Evolutionary conservation across 2,113 vertebrate species (phyloP).

Genomic region (Dipodomys stephensi): DNA sequence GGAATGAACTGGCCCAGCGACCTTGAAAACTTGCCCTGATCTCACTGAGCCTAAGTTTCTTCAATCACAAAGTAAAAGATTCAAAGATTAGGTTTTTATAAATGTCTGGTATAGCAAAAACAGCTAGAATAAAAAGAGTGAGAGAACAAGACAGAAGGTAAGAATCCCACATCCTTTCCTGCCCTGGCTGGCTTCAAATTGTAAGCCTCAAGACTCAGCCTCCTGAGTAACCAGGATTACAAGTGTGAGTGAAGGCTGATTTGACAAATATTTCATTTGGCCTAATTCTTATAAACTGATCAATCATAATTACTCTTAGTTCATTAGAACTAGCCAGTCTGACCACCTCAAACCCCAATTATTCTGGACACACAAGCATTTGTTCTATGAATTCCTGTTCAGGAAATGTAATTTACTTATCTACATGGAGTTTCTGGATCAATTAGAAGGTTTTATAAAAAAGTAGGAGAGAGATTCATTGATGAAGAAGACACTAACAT

Average conservation of each 20-base stretch:
- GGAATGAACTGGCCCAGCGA: background rate
- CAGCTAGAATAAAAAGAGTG: background rate
- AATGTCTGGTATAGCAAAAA: background rate
- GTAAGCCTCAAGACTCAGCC: no score
- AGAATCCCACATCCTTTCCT: no score
- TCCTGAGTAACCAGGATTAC: no score
- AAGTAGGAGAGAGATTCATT: background rate
- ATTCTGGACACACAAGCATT: background rate
- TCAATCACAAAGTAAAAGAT: conserved; percentile 1
- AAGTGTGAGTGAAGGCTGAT: background rate
- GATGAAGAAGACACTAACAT: conserved; percentile 7
- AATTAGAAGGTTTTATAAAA: conserved; percentile 31
- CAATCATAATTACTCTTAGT: background rate
- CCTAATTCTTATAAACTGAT: conserved; percentile 24
- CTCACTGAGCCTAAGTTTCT: conserved; percentile 45
- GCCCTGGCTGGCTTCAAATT: no score
- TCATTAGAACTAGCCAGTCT: background rate
- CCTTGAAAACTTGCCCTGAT: background rate
- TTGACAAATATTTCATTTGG: conserved; percentile 35
- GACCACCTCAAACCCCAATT: background rate
- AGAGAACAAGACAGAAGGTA: background rate
- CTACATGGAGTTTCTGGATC: background rate
- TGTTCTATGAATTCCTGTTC: conserved; percentile 1
- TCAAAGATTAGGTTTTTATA: conserved; percentile 32
- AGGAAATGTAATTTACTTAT: background rate